These are phyloP conservation scores for Colossoma macropomum DNA, from an alignment of 2,113 vertebrate genomes.

Conservation along the genomic window DNA sequence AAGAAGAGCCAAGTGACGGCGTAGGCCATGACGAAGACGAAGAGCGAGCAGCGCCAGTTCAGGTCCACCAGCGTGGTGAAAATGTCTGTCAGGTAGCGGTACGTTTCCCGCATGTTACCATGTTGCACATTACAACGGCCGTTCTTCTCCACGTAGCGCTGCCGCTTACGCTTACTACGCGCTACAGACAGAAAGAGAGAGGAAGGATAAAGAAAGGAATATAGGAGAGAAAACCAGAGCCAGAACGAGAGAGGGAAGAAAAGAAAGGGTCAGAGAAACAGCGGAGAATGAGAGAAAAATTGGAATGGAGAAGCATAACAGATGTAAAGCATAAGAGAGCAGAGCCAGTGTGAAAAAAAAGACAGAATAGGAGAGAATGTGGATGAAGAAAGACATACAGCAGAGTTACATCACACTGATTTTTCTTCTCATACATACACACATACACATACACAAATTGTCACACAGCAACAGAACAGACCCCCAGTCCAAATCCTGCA, in stretches of 20 bases:
- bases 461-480: constrained; percentile 9
- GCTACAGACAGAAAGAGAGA: constrained; percentile 50
- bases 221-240: background rate
- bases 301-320: background rate
- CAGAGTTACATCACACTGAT: background rate
- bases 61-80: constrained; percentile 98
- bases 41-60: constrained; percentile 94
- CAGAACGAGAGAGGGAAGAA: background rate
- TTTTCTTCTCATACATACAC: background rate
- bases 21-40: constrained; percentile 95
- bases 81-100: constrained; percentile 96
- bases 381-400: background rate
- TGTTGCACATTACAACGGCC: constrained; percentile 94
- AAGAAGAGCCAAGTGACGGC: constrained; percentile 97
- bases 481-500: background rate
- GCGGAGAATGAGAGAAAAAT: background rate
- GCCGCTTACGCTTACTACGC: constrained; percentile 78
- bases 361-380: background rate
- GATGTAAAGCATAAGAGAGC: background rate
- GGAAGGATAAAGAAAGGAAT: background rate
- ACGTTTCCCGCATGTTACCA: constrained; percentile 91
- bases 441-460: background rate
- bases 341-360: background rate
- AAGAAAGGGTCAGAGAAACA: background rate
- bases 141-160: constrained; percentile 96